phyloP scores from a whole-genome alignment of 2,113 vertebrate species.

The Oriolus oriolus region DNA sequence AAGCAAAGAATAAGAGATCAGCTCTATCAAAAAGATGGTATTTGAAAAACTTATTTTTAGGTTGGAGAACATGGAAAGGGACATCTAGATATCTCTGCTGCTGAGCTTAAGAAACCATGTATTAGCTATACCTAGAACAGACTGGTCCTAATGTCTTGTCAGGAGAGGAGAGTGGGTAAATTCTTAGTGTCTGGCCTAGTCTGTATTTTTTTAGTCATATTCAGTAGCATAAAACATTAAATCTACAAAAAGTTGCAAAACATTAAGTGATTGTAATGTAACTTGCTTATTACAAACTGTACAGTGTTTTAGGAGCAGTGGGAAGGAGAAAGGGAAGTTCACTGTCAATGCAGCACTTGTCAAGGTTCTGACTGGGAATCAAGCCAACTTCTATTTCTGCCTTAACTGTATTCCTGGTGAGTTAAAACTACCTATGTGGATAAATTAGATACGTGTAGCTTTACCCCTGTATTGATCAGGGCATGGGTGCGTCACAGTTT shows the following conservation, averaged over 20 bases:
- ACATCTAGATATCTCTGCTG: not conserved
- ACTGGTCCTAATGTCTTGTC: not conserved
- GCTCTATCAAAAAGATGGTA: not conserved
- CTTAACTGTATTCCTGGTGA: not conserved
- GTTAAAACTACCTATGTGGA: not conserved
- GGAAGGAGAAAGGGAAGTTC: not conserved
- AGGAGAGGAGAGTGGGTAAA: not conserved
- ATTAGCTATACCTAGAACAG: not conserved
- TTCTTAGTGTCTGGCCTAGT: not conserved
- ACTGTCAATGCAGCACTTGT: not conserved
- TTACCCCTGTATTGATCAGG: not conserved
- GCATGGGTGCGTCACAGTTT: not conserved
- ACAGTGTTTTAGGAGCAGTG: not conserved
- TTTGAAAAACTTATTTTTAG: not conserved
- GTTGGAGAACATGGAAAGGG: not conserved
- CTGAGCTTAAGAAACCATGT: not conserved
- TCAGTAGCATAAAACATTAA: not conserved
- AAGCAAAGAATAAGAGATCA: not conserved
- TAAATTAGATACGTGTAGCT: not conserved
- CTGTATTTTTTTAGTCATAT: not conserved
- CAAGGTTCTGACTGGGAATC: not conserved
- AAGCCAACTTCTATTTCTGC: not conserved
- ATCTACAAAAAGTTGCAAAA: not conserved
- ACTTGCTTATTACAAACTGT: not conserved
- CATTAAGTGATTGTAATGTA: not conserved